Evolutionary conservation across 2,113 vertebrate species (phyloP).

Genomic region (Antigone vipio): DNA sequence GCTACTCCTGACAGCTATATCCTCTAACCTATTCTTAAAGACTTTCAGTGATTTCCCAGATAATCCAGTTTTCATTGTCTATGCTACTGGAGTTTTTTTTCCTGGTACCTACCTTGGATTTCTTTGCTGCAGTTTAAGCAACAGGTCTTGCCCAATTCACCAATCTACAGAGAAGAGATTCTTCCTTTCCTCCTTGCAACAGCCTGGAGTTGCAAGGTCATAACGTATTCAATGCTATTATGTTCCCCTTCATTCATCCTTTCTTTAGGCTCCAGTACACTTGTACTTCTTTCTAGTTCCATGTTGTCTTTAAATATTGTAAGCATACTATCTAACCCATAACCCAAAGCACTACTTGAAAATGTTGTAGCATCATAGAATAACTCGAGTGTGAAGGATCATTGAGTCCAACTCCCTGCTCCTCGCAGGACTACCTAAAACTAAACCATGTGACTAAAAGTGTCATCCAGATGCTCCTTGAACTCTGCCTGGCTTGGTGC

Average conservation of each 20-base stretch:
- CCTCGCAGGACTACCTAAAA: background rate
- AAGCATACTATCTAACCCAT: background rate
- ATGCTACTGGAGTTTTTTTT: background rate
- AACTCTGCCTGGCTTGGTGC: background rate
- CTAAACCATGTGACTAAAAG: background rate
- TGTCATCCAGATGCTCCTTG: background rate
- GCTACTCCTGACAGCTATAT: background rate
- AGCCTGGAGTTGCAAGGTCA: background rate
- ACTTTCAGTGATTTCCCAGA: background rate
- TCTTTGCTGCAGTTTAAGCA: background rate
- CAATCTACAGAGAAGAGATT: background rate
- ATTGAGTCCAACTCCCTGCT: background rate
- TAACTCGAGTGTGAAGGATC: background rate
- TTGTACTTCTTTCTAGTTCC: background rate
- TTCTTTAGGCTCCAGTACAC: background rate
- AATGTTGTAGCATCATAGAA: background rate
- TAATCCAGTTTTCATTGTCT: background rate
- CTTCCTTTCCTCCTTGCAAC: background rate
- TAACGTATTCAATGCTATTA: background rate
- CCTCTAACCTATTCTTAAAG: background rate
- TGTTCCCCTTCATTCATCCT: background rate
- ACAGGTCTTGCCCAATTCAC: background rate
- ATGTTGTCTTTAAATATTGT: background rate
- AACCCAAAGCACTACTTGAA: background rate
- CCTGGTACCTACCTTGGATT: background rate